Evolutionary conservation across 2,797 vertebrate genomes (phyloP), one percentile per base, ranked within the genome.

Genomic region (Pangasius larnaudii): DNA sequence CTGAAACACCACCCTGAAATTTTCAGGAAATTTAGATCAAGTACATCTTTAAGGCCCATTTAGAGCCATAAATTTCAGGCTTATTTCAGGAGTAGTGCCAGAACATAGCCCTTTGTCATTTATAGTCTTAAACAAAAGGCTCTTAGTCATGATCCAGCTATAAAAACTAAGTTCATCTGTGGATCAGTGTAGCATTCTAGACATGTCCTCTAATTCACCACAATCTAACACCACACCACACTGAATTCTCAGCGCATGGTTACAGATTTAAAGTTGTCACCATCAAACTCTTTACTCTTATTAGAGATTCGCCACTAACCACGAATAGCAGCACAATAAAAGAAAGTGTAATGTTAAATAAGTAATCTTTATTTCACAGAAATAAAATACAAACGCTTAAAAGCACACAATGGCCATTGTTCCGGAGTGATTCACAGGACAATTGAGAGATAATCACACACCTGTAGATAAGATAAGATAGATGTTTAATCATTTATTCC

Each of bases 401-500:
- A 74, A 72, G 4, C 69, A 77, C 67, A 79, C 46, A 46, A 10
- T 46, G 69, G 36, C 53, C 6, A 1, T 46, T 10, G 80, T 27
- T 22, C 39, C 49, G 1, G 58, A 83, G 36, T 42, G 27, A 10
- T 59, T 95, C 89, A 96, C 42, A 96, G 89, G 74, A 96, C 91
- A 19, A 96, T 63, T 14, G 95, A 94, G 58, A 96, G 91, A 91
- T 94, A 95, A 91, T 96, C 95, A 91, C 96, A 96, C 24, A 78
- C 91, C 92, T 91, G 84, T 5, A 86, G 56, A 85, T 30, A 33
- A 85, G 49, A 86, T 58, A 24, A 85, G 58, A 69, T 51, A 4
- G 59, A 86, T 2, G n/a, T 33, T 30, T 30, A 77, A 24, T 85
- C 36, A n/a, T 63, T 39, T 24, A 67, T 33, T 51, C 63, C 81